These are phyloP conservation scores for Mythimna loreyi DNA, from an alignment of 2,888 invertebrate species.

Conservation along the genomic window DNA sequence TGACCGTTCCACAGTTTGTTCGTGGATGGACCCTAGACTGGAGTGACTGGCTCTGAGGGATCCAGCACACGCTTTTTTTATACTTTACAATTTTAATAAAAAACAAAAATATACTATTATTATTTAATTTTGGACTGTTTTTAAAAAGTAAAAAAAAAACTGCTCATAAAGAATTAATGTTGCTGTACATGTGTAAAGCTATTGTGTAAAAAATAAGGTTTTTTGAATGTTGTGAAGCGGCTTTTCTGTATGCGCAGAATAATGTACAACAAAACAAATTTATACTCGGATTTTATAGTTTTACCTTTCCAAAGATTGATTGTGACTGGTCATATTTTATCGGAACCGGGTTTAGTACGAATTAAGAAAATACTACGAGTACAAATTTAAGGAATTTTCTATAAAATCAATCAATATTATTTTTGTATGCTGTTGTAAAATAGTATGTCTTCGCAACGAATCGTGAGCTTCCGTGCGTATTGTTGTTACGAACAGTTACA, in stretches of 20 bases:
- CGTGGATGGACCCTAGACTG: slow-evolving; percentile 17
- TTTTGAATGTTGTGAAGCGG: not conserved
- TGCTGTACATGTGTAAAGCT: not conserved
- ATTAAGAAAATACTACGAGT: not conserved
- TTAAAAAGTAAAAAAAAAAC: no score
- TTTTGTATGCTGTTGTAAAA: slow-evolving; percentile 24
- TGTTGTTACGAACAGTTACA: not conserved
- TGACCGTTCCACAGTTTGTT: slow-evolving; percentile 6
- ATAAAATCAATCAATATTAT: slow-evolving; percentile 3
- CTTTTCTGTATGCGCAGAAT: not conserved
- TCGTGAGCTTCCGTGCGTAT: not conserved
- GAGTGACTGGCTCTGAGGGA: not conserved
- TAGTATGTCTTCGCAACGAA: not conserved
- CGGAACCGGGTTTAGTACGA: not conserved
- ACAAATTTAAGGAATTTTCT: not conserved
- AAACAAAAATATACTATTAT: not conserved
- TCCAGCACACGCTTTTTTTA: slow-evolving; percentile 3
- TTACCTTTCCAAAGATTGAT: not conserved
- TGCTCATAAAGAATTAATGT: no score
- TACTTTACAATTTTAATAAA: not conserved
- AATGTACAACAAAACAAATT: not conserved
- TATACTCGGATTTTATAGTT: not conserved
- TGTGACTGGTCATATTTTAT: not conserved
- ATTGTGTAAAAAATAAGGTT: not conserved
- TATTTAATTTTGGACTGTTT: not conserved